Evolutionary conservation across 1,140 invertebrate species (phyloP).

Genomic region (Venustaconcha ellipsiformis): DNA sequence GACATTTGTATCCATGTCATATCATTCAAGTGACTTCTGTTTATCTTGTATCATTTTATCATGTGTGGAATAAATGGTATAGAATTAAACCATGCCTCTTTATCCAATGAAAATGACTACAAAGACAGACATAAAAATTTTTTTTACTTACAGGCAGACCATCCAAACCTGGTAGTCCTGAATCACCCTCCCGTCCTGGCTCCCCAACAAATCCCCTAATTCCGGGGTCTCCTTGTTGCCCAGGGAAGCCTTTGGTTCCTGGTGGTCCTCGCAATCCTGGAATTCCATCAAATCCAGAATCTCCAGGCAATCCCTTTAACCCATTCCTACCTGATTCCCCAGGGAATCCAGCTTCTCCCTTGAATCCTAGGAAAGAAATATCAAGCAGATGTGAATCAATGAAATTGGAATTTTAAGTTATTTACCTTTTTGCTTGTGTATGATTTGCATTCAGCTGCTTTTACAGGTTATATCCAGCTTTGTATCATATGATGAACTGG

Average conservation of each 20-base stretch:
- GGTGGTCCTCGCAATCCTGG: conserved; percentile 72
- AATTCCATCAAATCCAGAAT: conserved; percentile 70
- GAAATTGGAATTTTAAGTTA: background rate
- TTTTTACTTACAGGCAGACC: conserved; percentile 37
- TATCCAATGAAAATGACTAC: too few species aligned
- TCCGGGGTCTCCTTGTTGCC: conserved; percentile 33
- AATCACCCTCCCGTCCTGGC: conserved; percentile 27
- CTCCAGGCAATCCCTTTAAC: conserved; percentile 31
- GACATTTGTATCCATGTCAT: too few species aligned
- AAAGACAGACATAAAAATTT: background rate
- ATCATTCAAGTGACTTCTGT: too few species aligned
- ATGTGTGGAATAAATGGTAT: too few species aligned
- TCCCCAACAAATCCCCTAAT: conserved; percentile 19
- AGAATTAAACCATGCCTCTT: too few species aligned
- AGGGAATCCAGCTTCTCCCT: conserved; percentile 38
- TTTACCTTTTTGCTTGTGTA: too few species aligned
- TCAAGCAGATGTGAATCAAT: background rate
- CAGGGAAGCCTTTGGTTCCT: conserved; percentile 47
- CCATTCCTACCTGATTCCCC: conserved; percentile 44
- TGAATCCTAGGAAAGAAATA: conserved; percentile 12
- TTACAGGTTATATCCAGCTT: too few species aligned
- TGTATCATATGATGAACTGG: too few species aligned
- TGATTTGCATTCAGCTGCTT: too few species aligned
- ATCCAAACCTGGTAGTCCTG: conserved; percentile 35
- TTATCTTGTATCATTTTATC: too few species aligned